Conservation (phyloP, 2,797 vertebrate species). For the Poeciliopsis gracilis region DNA sequence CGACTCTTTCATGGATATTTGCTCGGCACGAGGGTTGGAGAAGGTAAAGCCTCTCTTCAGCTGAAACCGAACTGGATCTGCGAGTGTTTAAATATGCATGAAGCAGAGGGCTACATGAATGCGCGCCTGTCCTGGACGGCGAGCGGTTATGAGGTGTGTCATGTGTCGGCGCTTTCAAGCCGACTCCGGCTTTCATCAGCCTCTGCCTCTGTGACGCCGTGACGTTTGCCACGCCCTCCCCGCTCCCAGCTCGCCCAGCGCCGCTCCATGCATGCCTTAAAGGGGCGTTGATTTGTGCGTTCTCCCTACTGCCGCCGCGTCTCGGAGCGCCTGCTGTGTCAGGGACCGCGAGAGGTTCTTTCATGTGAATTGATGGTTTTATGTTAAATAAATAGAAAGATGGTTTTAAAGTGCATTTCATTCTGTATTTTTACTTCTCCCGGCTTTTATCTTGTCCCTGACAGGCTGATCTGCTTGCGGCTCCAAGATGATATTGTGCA, state of each 20-base stretch:
- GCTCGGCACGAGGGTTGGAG: slow-evolving; percentile 9
- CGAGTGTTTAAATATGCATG: slow-evolving; percentile 74
- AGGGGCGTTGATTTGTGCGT: slow-evolving; percentile 64
- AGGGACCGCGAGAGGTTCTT: slow-evolving; percentile 34
- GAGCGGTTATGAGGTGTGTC: slow-evolving; percentile 77
- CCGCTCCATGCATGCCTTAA: slow-evolving; percentile 64
- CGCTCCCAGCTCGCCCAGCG: slow-evolving; percentile 60
- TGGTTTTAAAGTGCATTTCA: slow-evolving; percentile 7
- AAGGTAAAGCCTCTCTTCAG: slow-evolving; percentile 48
- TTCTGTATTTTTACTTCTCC: slow-evolving; percentile 2
- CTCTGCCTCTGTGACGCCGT: slow-evolving; percentile 69
- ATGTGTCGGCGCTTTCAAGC: slow-evolving; percentile 64
- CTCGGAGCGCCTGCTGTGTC: slow-evolving; percentile 64
- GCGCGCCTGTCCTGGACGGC: slow-evolving; percentile 62
- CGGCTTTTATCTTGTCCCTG: slow-evolving; percentile 2
- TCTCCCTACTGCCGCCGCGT: slow-evolving; percentile 63
- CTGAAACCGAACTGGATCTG: slow-evolving; percentile 56
- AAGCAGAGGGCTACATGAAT: slow-evolving; percentile 65
- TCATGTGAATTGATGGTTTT: slow-evolving; percentile 46
- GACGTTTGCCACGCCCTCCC: slow-evolving; percentile 53
- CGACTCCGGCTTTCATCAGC: slow-evolving; percentile 72
- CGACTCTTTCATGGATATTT: slow-evolving; percentile 5
- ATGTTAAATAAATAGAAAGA: slow-evolving; percentile 4
- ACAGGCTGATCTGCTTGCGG: slow-evolving; percentile 33
- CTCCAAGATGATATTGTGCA: slow-evolving; percentile 33